phyloP scores from a whole-genome alignment of 2,113 vertebrate genomes.

The Carassius gibelio region DNA sequence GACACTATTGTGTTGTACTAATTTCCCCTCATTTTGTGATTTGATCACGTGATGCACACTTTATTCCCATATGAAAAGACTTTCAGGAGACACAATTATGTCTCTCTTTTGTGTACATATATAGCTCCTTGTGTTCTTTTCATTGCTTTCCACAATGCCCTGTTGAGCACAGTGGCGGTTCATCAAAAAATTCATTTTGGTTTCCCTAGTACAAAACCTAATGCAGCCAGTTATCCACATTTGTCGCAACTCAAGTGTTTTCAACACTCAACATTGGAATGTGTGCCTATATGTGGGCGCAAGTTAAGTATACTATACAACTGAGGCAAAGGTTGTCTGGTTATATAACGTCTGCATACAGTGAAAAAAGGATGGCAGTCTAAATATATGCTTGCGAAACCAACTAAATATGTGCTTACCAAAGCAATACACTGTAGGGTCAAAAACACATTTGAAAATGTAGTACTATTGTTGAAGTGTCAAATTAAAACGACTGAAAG shows the following conservation, averaged over 20 bases:
- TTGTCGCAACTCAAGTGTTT: not conserved
- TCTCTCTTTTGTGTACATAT: not conserved
- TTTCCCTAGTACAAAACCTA: constrained; percentile 29
- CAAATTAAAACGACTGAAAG: not conserved
- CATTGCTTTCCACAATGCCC: not conserved
- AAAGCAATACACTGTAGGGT: not conserved
- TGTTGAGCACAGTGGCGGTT: constrained; percentile 7
- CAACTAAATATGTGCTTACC: not conserved
- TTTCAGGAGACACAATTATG: constrained; percentile 10
- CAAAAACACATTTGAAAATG: not conserved
- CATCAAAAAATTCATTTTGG: constrained; percentile 2
- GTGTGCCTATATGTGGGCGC: not conserved
- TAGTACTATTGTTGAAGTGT: not conserved
- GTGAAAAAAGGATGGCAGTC: not conserved
- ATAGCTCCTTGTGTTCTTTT: constrained; percentile 2
- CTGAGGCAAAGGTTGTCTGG: not conserved
- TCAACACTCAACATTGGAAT: not conserved
- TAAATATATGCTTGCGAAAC: constrained; percentile 3
- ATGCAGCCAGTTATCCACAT: constrained; percentile 28
- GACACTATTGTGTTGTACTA: not conserved
- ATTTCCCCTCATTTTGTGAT: not conserved
- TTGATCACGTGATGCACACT: not conserved
- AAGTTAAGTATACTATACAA: constrained; percentile 13
- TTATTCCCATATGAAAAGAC: not conserved
- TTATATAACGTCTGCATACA: constrained; percentile 17